phyloP scores from a whole-genome alignment of 2,888 invertebrate species.

The Aromia moschata region DNA sequence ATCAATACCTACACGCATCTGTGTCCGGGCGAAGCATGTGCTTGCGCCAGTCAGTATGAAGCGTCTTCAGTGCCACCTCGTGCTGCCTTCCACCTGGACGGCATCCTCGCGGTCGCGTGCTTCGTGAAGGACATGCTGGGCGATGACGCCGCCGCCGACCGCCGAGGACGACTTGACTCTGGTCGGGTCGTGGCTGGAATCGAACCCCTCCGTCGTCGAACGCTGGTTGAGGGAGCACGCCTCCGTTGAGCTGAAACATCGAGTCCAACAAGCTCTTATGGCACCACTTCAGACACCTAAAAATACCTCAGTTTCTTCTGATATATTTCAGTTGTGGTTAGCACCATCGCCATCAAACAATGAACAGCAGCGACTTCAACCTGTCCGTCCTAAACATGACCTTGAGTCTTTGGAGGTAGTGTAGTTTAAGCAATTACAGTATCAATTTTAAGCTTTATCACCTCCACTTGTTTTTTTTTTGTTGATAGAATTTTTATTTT shows the following conservation, averaged over 20 bases:
- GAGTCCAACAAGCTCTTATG: conserved; percentile 53
- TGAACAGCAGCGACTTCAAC: conserved; percentile 54
- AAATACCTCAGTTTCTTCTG: conserved; percentile 62
- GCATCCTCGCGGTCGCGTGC: conserved; percentile 54
- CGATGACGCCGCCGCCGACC: conserved; percentile 59
- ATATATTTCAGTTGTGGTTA: conserved; percentile 86
- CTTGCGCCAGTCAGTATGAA: conserved; percentile 42
- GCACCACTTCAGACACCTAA: conserved; percentile 17
- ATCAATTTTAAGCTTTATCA: too few species aligned
- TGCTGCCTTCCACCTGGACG: conserved; percentile 46
- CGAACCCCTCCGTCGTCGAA: conserved; percentile 75
- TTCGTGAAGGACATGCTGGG: conserved; percentile 55
- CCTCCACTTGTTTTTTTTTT: too few species aligned
- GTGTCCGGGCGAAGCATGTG: conserved; percentile 53
- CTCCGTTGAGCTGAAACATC: conserved; percentile 64
- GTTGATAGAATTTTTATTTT: too few species aligned
- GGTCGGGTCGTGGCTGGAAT: conserved; percentile 62
- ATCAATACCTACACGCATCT: conserved; percentile 60
- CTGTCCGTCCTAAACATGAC: conserved; percentile 47
- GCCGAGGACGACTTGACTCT: conserved; percentile 59
- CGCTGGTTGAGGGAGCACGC: conserved; percentile 83
- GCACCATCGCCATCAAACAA: conserved; percentile 79
- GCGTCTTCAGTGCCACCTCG: conserved; percentile 30
- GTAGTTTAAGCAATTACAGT: too few species aligned
- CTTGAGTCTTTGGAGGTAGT: conserved; percentile 40